These are phyloP conservation scores for Melitaea athalia DNA, from an alignment of 2,888 invertebrate species.

Conservation along the genomic window DNA sequence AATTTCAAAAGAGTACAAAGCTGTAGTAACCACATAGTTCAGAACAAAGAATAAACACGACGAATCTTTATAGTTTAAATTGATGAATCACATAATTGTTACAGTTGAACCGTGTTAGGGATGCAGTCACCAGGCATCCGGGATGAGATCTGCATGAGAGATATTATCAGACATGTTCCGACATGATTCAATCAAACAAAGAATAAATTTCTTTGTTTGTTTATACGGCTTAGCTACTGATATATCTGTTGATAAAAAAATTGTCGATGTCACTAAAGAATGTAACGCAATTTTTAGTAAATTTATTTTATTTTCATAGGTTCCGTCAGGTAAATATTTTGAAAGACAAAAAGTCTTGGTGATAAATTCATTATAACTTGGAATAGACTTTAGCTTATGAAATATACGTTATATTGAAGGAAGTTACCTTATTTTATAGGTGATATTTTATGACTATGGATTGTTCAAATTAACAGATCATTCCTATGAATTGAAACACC, in stretches of 20 bases:
- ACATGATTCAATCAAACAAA: constrained; percentile 35
- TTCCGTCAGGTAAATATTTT: no score
- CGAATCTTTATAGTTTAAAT: constrained; percentile 29
- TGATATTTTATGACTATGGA: background rate
- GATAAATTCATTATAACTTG: no score
- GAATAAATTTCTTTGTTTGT: background rate
- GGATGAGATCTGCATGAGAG: constrained; percentile 38
- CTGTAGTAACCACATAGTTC: background rate
- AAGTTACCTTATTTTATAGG: background rate
- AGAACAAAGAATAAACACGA: constrained; percentile 38
- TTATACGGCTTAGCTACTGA: background rate
- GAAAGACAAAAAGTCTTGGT: no score
- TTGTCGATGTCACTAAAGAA: background rate
- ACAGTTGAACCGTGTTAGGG: constrained; percentile 31
- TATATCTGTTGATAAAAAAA: background rate
- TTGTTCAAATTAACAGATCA: background rate
- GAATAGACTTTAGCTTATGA: no score
- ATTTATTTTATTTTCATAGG: no score
- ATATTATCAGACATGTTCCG: constrained; percentile 46
- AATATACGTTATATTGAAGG: no score
- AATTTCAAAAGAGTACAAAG: background rate
- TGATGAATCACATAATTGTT: constrained; percentile 36
- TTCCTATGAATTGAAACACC: background rate
- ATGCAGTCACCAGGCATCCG: constrained; percentile 38
- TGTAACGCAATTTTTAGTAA: no score